These are phyloP conservation scores for Ciconia boyciana DNA, from an alignment of 2,113 vertebrate genomes.

Conservation along the genomic window DNA sequence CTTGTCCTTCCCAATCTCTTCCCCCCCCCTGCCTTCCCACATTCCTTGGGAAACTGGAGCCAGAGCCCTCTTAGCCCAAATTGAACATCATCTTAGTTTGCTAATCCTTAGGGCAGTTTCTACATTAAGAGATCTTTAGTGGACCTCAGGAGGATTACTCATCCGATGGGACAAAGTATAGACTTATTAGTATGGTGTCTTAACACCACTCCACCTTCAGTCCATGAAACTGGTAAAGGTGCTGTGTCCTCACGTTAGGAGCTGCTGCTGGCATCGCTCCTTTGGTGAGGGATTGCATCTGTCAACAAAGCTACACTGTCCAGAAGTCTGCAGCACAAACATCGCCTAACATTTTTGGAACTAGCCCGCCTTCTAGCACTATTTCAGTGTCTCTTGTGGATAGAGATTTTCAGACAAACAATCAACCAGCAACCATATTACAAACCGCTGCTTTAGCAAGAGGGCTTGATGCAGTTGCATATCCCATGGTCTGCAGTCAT, in stretches of 20 bases:
- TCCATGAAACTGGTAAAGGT: neutral
- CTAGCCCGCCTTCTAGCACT: slow-evolving; percentile 19
- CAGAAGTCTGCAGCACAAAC: slow-evolving; percentile 33
- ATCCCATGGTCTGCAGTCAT: slow-evolving; percentile 3
- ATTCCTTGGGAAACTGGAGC: neutral
- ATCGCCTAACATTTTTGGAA: neutral
- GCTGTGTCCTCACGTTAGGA: neutral
- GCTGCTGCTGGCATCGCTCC: neutral
- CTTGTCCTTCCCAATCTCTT: neutral
- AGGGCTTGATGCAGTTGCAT: slow-evolving; percentile 13
- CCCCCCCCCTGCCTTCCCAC: neutral
- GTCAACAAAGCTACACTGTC: neutral
- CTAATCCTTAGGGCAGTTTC: neutral
- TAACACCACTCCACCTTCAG: neutral
- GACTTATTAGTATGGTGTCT: neutral
- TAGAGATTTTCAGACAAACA: slow-evolving; percentile 38
- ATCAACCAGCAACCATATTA: slow-evolving; percentile 27
- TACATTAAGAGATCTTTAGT: neutral
- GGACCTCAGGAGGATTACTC: neutral
- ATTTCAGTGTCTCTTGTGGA: slow-evolving; percentile 34
- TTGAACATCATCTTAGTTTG: neutral
- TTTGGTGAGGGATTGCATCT: neutral
- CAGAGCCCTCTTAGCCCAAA: neutral
- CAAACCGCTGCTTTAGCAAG: slow-evolving; percentile 41
- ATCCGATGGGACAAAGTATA: neutral